These are phyloP conservation scores for Heliconius ethilla DNA, from an alignment of 2,888 invertebrate species.

Conservation along the genomic window DNA sequence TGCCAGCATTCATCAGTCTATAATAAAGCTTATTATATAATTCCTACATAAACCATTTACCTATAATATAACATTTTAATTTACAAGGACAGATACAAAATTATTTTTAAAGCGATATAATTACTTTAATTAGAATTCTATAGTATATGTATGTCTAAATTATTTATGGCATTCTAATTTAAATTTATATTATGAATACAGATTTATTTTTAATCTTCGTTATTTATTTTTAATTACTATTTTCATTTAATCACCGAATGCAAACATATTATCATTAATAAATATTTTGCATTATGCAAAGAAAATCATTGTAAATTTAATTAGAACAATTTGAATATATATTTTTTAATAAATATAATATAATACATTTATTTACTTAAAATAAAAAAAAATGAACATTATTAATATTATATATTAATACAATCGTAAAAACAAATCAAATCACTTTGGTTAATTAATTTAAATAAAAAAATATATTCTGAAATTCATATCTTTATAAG, in stretches of 20 bases:
- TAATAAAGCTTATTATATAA: conserved; percentile 44
- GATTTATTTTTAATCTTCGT: neutral
- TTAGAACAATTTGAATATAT: neutral
- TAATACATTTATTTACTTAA: neutral
- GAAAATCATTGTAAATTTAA: neutral
- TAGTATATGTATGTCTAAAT: neutral
- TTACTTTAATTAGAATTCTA: neutral
- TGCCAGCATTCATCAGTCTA: conserved; percentile 45
- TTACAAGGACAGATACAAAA: conserved; percentile 31
- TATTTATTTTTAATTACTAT: neutral
- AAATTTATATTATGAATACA: neutral
- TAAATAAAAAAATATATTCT: conserved; percentile 12
- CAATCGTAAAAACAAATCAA: neutral
- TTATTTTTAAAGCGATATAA: neutral
- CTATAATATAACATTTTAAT: conserved; percentile 26
- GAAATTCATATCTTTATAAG: neutral
- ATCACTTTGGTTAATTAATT: conserved; percentile 3
- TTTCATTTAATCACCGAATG: conserved; percentile 5
- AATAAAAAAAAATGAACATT: neutral
- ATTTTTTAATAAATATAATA: neutral
- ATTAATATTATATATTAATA: neutral
- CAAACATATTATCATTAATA: neutral
- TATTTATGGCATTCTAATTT: conserved; percentile 18
- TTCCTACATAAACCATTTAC: conserved; percentile 35
- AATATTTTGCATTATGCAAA: neutral